A percentile compares a stretch with the other conserved stretches of the same genome.
Conservation (phyloP, 2,113 vertebrate genomes). For the Arothron firmamentum region DNA sequence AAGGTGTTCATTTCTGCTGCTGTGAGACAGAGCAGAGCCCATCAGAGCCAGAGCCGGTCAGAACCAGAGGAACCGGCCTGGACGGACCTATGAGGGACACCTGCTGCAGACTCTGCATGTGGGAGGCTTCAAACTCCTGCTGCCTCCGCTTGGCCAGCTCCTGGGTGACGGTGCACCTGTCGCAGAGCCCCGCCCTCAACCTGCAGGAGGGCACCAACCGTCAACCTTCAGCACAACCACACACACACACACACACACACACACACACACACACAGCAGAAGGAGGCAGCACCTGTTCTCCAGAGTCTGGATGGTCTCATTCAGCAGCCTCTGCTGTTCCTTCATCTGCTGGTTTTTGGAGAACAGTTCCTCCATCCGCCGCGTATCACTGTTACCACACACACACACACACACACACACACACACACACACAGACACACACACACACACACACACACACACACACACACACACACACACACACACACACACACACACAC, state of each 20-base stretch:
- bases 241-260: neutral
- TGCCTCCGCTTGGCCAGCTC: slow-evolving; percentile 88
- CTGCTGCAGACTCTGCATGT: slow-evolving; percentile 88
- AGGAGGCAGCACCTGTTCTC: slow-evolving; percentile 83
- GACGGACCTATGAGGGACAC: slow-evolving; percentile 89
- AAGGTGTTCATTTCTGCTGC: slow-evolving; percentile 67
- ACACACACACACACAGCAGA: neutral
- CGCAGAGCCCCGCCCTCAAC: slow-evolving; percentile 90
- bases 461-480: neutral
- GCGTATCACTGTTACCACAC: slow-evolving; percentile 79
- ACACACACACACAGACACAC: neutral
- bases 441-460: neutral
- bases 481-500: neutral
- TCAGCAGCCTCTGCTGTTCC: slow-evolving; percentile 88
- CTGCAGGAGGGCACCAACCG: too few relatives aligned
- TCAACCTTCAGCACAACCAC: too few relatives aligned
- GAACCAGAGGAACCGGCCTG: too few relatives aligned
- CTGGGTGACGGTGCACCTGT: slow-evolving; percentile 93
- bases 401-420: slow-evolving; percentile 1
- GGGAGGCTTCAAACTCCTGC: slow-evolving; percentile 83
- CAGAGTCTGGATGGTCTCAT: slow-evolving; percentile 88
- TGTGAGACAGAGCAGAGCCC: slow-evolving; percentile 21
- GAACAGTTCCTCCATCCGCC: slow-evolving; percentile 89
- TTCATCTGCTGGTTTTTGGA: slow-evolving; percentile 90
- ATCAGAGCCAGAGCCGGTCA: too few relatives aligned